These are phyloP conservation scores for Cryptomyrus ogoouensis DNA, from an alignment of 2,113 vertebrate genomes.

Conservation along the genomic window DNA sequence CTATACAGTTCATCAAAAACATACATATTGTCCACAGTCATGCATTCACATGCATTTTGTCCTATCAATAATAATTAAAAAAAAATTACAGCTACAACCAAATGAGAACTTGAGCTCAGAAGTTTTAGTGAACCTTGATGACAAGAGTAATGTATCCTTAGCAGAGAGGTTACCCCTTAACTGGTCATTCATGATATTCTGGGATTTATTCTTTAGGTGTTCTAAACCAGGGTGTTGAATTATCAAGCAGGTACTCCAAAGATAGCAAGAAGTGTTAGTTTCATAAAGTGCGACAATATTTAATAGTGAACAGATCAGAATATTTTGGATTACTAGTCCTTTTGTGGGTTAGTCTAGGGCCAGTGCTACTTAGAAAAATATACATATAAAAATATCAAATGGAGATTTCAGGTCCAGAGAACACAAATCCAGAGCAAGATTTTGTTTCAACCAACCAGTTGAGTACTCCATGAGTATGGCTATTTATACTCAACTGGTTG, in stretches of 20 bases:
- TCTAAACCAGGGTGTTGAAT: not conserved
- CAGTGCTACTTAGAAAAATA: not conserved
- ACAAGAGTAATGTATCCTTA: not conserved
- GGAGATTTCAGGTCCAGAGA: too few relatives aligned
- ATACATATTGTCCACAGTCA: not conserved
- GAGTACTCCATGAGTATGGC: too few relatives aligned
- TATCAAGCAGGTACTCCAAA: not conserved
- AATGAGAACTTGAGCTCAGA: not conserved
- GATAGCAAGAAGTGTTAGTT: not conserved
- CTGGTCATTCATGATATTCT: not conserved
- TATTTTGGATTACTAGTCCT: not conserved
- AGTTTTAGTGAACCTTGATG: not conserved
- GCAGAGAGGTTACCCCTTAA: not conserved
- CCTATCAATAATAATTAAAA: not conserved
- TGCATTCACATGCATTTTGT: not conserved
- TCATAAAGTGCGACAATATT: not conserved
- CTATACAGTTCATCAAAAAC: not conserved
- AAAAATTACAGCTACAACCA: not conserved
- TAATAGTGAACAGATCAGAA: not conserved
- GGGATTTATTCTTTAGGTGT: not conserved
- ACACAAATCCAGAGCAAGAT: too few relatives aligned
- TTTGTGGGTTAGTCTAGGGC: not conserved
- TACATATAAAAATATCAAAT: not conserved
- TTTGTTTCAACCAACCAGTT: too few relatives aligned
- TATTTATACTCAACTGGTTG: too few relatives aligned